phyloP scores from a whole-genome alignment of 2,888 invertebrate species.

The Gryllus longicercus region DNA sequence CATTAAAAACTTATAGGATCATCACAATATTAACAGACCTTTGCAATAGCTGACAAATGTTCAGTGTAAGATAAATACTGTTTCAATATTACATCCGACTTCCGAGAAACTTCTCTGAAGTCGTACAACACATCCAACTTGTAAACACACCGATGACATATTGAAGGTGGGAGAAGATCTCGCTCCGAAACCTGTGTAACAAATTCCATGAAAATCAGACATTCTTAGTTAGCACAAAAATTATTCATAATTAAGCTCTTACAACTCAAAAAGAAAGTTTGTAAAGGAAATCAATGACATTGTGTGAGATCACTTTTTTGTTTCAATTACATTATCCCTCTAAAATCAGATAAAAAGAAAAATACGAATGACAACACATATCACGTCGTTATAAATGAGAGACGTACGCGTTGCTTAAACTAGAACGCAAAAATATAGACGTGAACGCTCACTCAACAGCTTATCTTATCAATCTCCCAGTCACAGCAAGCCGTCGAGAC shows the following conservation, averaged over 20 bases:
- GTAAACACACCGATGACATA: conserved; percentile 72
- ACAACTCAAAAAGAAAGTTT: no score
- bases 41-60: conserved; percentile 58
- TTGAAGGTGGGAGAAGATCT: conserved; percentile 72
- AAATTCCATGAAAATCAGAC: no score
- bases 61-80: conserved; percentile 72
- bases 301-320: no score
- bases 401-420: no score
- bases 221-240: no score
- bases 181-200: conserved; percentile 64
- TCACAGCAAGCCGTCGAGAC: conserved; percentile 18
- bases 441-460: background rate
- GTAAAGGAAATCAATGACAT: no score
- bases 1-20: background rate
- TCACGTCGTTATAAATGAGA: no score
- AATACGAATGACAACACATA: no score
- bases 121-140: conserved; percentile 73
- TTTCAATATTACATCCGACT: conserved; percentile 70
- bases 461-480: conserved; percentile 18
- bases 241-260: no score
- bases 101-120: conserved; percentile 72
- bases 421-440: no score
- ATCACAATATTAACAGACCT: conserved; percentile 52
- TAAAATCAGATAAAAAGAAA: no score
- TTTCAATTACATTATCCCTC: no score